A percentile compares a stretch with the other conserved stretches of the same genome.
Conservation (phyloP, 1,140 invertebrate species). For the Penaeus vannamei region DNA sequence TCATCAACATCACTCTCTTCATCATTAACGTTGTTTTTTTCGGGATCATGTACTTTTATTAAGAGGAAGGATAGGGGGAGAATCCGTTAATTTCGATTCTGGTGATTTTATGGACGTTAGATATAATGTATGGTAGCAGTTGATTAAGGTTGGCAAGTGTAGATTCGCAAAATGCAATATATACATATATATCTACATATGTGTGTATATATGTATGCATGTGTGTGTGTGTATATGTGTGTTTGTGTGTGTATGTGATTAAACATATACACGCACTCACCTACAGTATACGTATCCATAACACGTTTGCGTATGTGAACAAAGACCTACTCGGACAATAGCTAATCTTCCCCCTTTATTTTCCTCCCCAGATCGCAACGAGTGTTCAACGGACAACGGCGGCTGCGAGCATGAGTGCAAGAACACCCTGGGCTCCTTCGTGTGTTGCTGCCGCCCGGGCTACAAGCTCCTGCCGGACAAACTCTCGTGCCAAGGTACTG, state of each 20-base stretch:
- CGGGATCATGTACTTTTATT: too few relatives aligned
- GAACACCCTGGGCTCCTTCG: constrained; percentile 75
- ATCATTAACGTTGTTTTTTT: too few relatives aligned
- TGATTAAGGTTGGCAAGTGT: too few relatives aligned
- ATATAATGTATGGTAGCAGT: too few relatives aligned
- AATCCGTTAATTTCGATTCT: too few relatives aligned
- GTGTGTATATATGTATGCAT: background rate
- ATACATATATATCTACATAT: background rate
- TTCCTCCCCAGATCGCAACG: constrained; percentile 71
- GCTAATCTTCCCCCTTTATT: background rate
- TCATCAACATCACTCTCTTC: too few relatives aligned
- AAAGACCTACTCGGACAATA: background rate
- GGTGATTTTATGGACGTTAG: too few relatives aligned
- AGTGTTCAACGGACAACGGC: constrained; percentile 71
- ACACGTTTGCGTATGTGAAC: background rate
- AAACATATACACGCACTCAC: too few relatives aligned
- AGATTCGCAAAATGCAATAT: background rate
- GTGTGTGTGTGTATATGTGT: constrained; percentile 37
- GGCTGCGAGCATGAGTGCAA: constrained; percentile 76
- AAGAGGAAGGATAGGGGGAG: too few relatives aligned
- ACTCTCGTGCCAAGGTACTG: constrained; percentile 46
- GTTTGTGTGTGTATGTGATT: constrained; percentile 25
- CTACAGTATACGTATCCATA: too few relatives aligned
- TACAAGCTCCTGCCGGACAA: constrained; percentile 71
- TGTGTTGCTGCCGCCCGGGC: constrained; percentile 76